Conservation (phyloP, 2,113 vertebrate species). For the Mirza zaza region DNA sequence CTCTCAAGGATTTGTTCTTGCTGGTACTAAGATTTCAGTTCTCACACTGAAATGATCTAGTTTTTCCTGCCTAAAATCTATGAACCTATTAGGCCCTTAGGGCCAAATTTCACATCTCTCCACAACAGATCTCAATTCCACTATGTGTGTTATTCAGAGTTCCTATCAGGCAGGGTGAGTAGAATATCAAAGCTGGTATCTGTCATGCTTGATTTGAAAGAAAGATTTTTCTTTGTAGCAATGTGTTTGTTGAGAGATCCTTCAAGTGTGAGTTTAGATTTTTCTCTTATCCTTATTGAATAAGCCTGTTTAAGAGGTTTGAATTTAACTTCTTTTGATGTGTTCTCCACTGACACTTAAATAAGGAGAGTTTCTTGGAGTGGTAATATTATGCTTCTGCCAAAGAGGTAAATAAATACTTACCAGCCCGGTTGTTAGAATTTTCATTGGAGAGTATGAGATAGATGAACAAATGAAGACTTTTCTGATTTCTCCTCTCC, state of each 20-base stretch:
- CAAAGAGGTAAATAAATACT: slow-evolving; percentile 52
- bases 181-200: slow-evolving; percentile 71
- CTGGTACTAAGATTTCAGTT: not conserved
- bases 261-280: slow-evolving; percentile 70
- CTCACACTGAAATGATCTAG: slow-evolving; percentile 26
- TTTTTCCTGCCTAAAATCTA: slow-evolving; percentile 46
- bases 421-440: slow-evolving; percentile 27
- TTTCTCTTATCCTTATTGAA: slow-evolving; percentile 66
- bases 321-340: slow-evolving; percentile 74
- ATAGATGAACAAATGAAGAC: not conserved
- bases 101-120: slow-evolving; percentile 59
- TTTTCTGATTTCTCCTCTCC: not conserved
- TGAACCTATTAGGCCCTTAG: slow-evolving; percentile 12
- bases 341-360: slow-evolving; percentile 64
- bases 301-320: slow-evolving; percentile 65
- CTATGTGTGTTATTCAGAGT: not conserved
- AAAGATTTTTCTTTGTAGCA: slow-evolving; percentile 71
- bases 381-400: slow-evolving; percentile 16
- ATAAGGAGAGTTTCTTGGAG: slow-evolving; percentile 64
- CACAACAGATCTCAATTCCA: slow-evolving; percentile 43
- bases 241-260: slow-evolving; percentile 71
- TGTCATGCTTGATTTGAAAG: slow-evolving; percentile 73
- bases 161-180: slow-evolving; percentile 53
- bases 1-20: slow-evolving; percentile 20
- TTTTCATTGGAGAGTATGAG: slow-evolving; percentile 28